These are phyloP conservation scores for Dimorphilus gyrociliatus DNA, from an alignment of 2,888 invertebrate genomes.

Conservation along the genomic window DNA sequence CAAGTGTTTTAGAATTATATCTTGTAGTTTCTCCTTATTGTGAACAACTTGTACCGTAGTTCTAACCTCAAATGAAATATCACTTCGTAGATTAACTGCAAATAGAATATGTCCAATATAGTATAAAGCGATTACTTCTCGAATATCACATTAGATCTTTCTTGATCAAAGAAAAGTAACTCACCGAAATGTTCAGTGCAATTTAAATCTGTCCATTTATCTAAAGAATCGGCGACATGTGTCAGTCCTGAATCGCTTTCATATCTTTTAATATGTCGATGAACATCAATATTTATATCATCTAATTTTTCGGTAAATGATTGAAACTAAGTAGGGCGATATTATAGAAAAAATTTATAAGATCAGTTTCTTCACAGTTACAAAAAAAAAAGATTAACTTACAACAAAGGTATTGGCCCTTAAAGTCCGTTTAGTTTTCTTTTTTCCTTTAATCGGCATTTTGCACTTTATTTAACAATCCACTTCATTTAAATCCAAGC, in stretches of 20 bases:
- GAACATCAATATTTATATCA: constrained; percentile 67
- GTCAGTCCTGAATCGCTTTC: too few species aligned
- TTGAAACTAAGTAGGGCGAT: constrained; percentile 42
- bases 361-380: too few species aligned
- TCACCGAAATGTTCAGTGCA: constrained; percentile 59
- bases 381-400: too few species aligned
- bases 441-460: too few species aligned
- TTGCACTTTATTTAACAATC: too few species aligned
- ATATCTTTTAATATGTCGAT: constrained; percentile 62
- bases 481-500: too few species aligned
- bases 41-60: constrained; percentile 70
- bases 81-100: constrained; percentile 50
- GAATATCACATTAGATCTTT: too few species aligned
- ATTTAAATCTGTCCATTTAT: constrained; percentile 78
- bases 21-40: too few species aligned
- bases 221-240: constrained; percentile 56
- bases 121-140: constrained; percentile 1
- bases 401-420: too few species aligned
- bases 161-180: constrained; percentile 6
- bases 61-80: constrained; percentile 52
- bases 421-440: too few species aligned
- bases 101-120: constrained; percentile 5
- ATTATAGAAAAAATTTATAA: too few species aligned
- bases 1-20: too few species aligned
- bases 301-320: constrained; percentile 72